Base-by-base conservation (phyloP, 2,888 invertebrate genomes). In the Rhamnusium bicolor region DNA sequence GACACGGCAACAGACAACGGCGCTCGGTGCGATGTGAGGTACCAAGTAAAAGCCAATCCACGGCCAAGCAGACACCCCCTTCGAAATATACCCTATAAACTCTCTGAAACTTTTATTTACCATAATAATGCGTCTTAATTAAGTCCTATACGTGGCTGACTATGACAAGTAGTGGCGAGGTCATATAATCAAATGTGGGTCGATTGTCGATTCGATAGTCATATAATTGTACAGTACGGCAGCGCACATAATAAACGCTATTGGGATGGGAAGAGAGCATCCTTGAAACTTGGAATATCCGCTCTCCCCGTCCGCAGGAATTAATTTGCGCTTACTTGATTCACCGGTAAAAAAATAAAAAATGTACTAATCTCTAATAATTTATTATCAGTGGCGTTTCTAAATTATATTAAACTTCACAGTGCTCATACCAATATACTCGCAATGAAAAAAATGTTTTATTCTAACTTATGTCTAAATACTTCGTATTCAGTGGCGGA, bases 171-270 rank as follows among this genome's bases (percentile, higher is more conserved):
- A 75, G 60, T 69, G 73, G 67, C 72, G 65, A 51, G 51, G 51
- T 8, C 80, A 84, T 85, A 85, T 84, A 86, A 85, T 84, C 82
- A 80, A 85, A 86, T 85, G 84, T 85, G 85, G 86, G 84, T 85
- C 84, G 81, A 75, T 68, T n/a, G n/a, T n/a, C n/a, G n/a, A n/a
- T n/a, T n/a, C n/a, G n/a, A n/a, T n/a, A n/a, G n/a, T n/a, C n/a
- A n/a, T n/a, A n/a, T n/a, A n/a, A n/a, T n/a, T n/a, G n/a, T n/a
- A n/a, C n/a, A n/a, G n/a, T n/a, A 79, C 79, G 78, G 80, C 82
- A 82, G 77, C 80, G 80, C 77, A 78, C 77, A 81, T 77, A 82
- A 81, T 72, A 61, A 71, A 32, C 21, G 65, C 32, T 58, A 66
- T 46, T 73, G 77, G 74, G 73, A 76, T 72, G 78, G 80, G 81